These are phyloP conservation scores for Petrocephalus zakoni DNA, from an alignment of 2,113 vertebrate species.

Conservation along the genomic window DNA sequence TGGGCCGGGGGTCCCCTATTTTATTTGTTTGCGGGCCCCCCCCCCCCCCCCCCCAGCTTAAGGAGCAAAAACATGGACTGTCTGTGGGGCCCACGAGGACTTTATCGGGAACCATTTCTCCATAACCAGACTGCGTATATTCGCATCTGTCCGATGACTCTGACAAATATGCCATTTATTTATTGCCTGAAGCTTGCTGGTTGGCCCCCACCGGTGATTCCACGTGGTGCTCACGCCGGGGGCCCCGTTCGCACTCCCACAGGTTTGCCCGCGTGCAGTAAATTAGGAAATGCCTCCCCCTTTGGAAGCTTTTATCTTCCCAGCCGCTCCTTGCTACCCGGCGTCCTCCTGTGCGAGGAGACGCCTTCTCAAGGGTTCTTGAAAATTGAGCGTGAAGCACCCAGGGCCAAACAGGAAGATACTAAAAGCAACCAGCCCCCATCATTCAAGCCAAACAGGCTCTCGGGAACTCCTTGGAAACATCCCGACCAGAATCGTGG, in stretches of 20 bases:
- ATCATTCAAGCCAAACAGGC: background rate
- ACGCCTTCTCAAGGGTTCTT: background rate
- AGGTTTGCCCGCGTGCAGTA: background rate
- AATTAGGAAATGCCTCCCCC: background rate
- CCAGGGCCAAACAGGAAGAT: background rate
- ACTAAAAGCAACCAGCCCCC: background rate
- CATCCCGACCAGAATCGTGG: background rate
- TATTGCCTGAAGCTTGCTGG: background rate
- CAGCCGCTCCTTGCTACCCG: background rate
- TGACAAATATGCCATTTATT: background rate
- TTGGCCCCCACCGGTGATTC: background rate
- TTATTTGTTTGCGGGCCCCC: too few relatives aligned
- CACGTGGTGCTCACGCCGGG: background rate
- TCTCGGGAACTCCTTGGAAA: background rate
- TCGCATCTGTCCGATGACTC: background rate
- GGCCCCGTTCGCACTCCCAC: background rate
- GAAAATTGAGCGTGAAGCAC: background rate
- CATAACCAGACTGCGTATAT: background rate
- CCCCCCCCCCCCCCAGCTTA: background rate
- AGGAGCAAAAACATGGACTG: background rate
- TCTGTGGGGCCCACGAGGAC: background rate
- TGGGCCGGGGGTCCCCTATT: too few relatives aligned
- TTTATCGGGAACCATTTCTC: background rate
- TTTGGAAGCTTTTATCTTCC: background rate
- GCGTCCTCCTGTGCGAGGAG: background rate